Evolutionary conservation across 1,140 invertebrate genomes (phyloP).

Genomic region (Drosophila teissieri): DNA sequence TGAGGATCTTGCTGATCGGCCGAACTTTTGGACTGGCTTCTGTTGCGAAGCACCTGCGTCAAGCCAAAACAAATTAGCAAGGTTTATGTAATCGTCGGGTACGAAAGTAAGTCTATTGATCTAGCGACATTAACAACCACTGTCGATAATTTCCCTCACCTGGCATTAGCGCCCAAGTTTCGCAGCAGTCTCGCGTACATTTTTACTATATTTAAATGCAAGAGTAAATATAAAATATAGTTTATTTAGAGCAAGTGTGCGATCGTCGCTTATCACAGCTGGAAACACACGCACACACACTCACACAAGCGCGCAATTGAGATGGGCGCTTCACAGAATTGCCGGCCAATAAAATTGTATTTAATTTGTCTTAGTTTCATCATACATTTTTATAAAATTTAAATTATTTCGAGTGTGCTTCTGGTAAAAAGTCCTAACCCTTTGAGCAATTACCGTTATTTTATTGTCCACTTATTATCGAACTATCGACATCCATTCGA

Average conservation of each 20-base stretch:
- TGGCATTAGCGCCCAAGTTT: constrained; percentile 24
- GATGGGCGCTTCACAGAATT: neutral
- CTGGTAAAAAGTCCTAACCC: neutral
- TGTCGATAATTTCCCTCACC: neutral
- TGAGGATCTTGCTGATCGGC: constrained; percentile 91
- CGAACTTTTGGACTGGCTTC: constrained; percentile 52
- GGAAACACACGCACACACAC: neutral
- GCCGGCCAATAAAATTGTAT: too few species aligned
- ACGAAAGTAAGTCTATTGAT: constrained; percentile 4
- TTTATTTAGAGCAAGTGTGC: neutral
- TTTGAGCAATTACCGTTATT: neutral
- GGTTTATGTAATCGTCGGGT: constrained; percentile 65
- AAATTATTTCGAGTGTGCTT: neutral
- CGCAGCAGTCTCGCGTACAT: constrained; percentile 42
- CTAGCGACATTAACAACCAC: neutral
- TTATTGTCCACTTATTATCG: neutral
- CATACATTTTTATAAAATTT: neutral
- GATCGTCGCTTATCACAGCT: constrained; percentile 26
- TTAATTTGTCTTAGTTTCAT: neutral
- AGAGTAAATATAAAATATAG: neutral
- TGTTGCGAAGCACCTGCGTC: constrained; percentile 61
- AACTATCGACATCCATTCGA: neutral
- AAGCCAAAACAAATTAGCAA: constrained; percentile 28
- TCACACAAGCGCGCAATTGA: neutral
- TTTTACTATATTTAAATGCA: constrained; percentile 5